Evolutionary conservation across 2,888 invertebrate genomes (phyloP), one percentile per base, ranked within the genome.

Genomic region (Zhengitettix transpicula): DNA sequence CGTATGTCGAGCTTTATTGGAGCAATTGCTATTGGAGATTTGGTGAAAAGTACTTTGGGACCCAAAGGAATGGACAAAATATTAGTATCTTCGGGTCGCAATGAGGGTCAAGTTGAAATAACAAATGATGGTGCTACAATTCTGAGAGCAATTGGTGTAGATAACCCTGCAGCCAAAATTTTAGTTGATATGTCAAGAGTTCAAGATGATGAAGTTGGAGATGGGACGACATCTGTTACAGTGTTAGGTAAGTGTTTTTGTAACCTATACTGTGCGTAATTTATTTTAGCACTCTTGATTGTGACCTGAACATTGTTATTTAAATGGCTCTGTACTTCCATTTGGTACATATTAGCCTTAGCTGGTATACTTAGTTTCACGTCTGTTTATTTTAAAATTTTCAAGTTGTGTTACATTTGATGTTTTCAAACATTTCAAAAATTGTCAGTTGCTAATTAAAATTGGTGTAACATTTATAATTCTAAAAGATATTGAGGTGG

Each of bases 71-170:
- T 99, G 98, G 92, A 92, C 70, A 92, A 92, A 77, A 90, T 93
- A 64, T 75, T 93, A 40, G 85, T 92, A 16, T 82, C 89, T 1
- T 78, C 80, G 66, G 92, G 92, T 1, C 81, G 91, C 62, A 87
- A 83, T 69, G 81, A 85, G 57, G 89, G 89, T 44, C 68, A 79
- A 75, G 91, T 99, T 60, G 89, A 96, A 76, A 94, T 99, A 9
- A 99, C 99, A 58, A 99, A 99, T 75, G 99, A 99, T 76, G 99
- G 99, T 61, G 99, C 99, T 14, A 99, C 99, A 10, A 99, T 99
- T 70, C 77, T 99, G 59, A 92, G 95, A 73, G 84, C 92, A 0
- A 83, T 99, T 60, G 98, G 98, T 59, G 91, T 99, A 16, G 98
- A 99, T 72, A 99, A 99, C 75, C 97, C 99, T 28, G 98, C 99